Base-by-base conservation (phyloP, 2,113 vertebrate species). In the Pachypanchax playfairii region DNA sequence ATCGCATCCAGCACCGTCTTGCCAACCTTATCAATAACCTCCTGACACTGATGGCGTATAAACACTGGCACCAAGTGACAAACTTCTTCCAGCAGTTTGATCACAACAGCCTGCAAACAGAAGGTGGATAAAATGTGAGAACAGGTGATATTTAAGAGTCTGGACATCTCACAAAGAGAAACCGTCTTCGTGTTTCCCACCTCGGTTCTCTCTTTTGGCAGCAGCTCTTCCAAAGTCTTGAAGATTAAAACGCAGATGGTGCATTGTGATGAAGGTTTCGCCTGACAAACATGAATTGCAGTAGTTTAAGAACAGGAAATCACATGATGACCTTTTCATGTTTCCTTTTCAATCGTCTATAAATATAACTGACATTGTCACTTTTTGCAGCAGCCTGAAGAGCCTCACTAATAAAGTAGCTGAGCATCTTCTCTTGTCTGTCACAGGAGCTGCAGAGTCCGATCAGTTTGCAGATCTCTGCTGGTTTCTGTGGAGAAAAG, bases 31-130 rank as follows among this genome's bases (percentile, higher is more conserved):
- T 88, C 68, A 0, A 93, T 79, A 26, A 97, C 54, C 2, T 69
- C 79, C 71, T 92, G 80, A 49, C 96, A 98, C 42, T 93, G 82
- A 2, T 83, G 57, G 0, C 59, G 84, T 8, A 73, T 44, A 14
- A 54, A 26, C 1, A 39, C 0, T 1, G 95, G 94, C 50, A 97
- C 48, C 2, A 87, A 24, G 1, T 70, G 73, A 76, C 96, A 98
- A 4, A 93, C 84, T 22, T 88, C 46, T 13, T 71, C 72, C 65
- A 92, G 47, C 38, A 88, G n/a, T 2, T 43, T 0, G 24, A 87
- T 80, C 79, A 95, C 49, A 3, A 66, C 22, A 1, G 5, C 76
- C 94, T 94, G 81, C 10, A 21, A 41, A 24, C 42, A 36, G 22
- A 3, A 21, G 6, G 25, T 6, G 6, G n/a, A n/a, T n/a, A n/a